These are phyloP conservation scores for Benthosema pterotum DNA, from an alignment of 2,797 vertebrate genomes.

Conservation along the genomic window DNA sequence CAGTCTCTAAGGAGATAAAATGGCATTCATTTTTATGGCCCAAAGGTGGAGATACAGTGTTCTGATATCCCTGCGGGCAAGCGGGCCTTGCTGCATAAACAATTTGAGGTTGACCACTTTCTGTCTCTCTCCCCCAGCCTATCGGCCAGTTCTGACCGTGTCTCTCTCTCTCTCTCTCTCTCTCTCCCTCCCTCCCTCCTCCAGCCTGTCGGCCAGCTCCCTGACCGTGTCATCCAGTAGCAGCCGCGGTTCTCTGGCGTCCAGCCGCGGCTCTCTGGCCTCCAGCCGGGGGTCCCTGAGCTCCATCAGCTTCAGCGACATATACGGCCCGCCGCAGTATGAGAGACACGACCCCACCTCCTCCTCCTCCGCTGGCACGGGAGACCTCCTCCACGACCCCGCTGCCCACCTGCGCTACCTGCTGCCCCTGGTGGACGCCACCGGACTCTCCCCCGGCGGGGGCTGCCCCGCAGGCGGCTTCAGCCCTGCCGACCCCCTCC, in stretches of 20 bases:
- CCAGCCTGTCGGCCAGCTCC: conserved; percentile 93
- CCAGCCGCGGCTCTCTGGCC: conserved; percentile 92
- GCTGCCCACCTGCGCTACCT: conserved; percentile 86
- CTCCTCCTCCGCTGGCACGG: conserved; percentile 4
- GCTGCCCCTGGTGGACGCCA: conserved; percentile 81
- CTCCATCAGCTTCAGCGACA: conserved; percentile 97
- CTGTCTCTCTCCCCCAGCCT: no score
- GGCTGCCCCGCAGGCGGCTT: conserved; percentile 73
- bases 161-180: not conserved
- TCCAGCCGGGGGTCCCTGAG: conserved; percentile 97
- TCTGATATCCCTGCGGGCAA: no score
- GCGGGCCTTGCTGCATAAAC: no score
- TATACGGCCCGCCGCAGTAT: conserved; percentile 94
- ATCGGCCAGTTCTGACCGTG: not conserved
- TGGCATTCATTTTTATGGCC: no score
- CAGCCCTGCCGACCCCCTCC: conserved; percentile 58
- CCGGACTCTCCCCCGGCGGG: conserved; percentile 62
- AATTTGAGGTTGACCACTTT: not conserved
- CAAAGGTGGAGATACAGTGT: no score
- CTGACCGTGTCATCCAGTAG: conserved; percentile 96
- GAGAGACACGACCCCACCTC: conserved; percentile 82
- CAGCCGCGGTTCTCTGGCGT: conserved; percentile 94
- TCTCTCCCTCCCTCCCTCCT: not conserved
- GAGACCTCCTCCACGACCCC: conserved; percentile 80
- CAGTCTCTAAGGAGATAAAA: no score